phyloP scores from a whole-genome alignment of 2,888 invertebrate species.

The Aproaerema taeniolella region DNA sequence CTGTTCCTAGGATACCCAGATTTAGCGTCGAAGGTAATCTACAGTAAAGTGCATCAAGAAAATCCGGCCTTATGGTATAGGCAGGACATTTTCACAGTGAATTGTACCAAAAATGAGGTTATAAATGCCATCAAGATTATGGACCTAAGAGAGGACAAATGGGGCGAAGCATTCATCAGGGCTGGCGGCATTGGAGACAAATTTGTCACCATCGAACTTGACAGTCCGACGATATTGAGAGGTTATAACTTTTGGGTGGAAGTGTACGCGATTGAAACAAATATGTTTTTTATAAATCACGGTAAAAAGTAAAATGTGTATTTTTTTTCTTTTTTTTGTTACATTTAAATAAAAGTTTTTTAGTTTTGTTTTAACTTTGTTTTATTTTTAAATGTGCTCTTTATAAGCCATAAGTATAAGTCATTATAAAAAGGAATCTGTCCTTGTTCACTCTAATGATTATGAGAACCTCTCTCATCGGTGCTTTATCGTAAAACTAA shows the following conservation, averaged over 20 bases:
- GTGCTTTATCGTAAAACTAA: too few species aligned
- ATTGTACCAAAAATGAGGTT: constrained; percentile 42
- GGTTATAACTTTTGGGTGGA: constrained; percentile 59
- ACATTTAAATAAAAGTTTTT: neutral
- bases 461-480: too few species aligned
- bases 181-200: constrained; percentile 53
- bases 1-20: constrained; percentile 46
- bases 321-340: neutral
- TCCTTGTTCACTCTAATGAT: too few species aligned
- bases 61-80: constrained; percentile 55
- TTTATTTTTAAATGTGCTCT: neutral
- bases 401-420: too few species aligned
- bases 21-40: constrained; percentile 45
- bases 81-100: constrained; percentile 45
- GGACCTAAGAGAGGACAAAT: constrained; percentile 52
- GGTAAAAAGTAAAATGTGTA: neutral
- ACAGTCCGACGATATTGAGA: constrained; percentile 52
- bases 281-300: neutral
- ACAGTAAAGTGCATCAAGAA: constrained; percentile 53
- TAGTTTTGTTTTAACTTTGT: neutral
- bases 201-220: constrained; percentile 49
- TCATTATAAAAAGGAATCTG: too few species aligned
- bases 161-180: constrained; percentile 48
- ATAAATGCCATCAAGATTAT: constrained; percentile 53
- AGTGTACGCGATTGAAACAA: constrained; percentile 35